Evolutionary conservation across 2,888 invertebrate genomes (phyloP), one percentile per base, ranked within the genome.

Genomic region (Syrphus vitripennis): DNA sequence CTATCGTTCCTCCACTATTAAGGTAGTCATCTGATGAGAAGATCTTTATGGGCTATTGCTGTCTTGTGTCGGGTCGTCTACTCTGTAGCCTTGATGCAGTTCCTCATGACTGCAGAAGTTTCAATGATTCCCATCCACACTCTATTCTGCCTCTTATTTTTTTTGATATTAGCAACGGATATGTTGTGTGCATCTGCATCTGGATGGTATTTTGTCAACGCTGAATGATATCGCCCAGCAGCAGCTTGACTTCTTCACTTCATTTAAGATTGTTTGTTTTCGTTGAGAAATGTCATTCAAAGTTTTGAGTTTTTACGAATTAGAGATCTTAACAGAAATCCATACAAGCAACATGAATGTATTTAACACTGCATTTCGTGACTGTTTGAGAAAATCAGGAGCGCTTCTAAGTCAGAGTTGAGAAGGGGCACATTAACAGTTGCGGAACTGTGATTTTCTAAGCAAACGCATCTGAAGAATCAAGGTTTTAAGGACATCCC

Each of bases 131-230:
- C 55, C 29, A 29, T 55, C 21, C 75, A 45, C 34, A 16, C 57
- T 40, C 24, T 45, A 19, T 10, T 3, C n/a, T 29, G 3, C 19
- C 7, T 4, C 3, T 42, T 67, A 7, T 12, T 34, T 12, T 34
- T 3, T 6, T 19, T 24, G 24, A 14, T 34, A 34, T 16, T n/a
- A n/a, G n/a, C 55, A 75, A 79, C 83, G 83, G 83, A 83, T 83
- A 70, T 71, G 59, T n/a, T n/a, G n/a, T n/a, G n/a, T 80, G 72
- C 80, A 80, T 80, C 74, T 83, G 82, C 77, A 72, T 77, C 77
- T 77, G 77, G 59, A 76, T 75, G 42, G 42, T n/a, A 59, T 83
- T 83, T 83, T 83, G 83, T 84, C 83, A 84, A 84, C 76, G 70
- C 40, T 71, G 80, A 76, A 48, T 71, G 80, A 76, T 53, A 80